These are phyloP conservation scores for Gadopsis marmoratus DNA, from an alignment of 2,797 vertebrate genomes.

Conservation along the genomic window DNA sequence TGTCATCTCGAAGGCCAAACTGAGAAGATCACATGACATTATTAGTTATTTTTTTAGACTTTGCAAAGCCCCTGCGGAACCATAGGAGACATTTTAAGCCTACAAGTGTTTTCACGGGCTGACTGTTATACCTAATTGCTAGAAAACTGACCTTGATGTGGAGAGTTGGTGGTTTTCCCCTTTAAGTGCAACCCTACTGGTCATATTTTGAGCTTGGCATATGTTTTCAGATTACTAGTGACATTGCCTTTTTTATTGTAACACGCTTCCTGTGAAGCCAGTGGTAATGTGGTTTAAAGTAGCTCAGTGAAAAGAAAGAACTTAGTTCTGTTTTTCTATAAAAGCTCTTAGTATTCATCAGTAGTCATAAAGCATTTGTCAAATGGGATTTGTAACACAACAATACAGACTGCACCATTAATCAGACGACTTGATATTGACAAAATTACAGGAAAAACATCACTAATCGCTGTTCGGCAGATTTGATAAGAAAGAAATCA, in stretches of 20 bases:
- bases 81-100: no score
- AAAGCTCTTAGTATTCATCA: rapidly evolving
- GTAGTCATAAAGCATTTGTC: not conserved
- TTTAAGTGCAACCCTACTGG: not conserved
- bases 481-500: not conserved
- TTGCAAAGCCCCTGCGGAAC: not conserved
- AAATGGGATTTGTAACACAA: not conserved
- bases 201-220: not conserved
- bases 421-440: not conserved
- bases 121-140: not conserved
- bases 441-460: not conserved
- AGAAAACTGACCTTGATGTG: not conserved
- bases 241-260: not conserved
- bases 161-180: not conserved
- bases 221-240: not conserved
- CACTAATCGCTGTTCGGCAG: not conserved
- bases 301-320: not conserved
- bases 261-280: not conserved
- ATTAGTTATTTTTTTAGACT: not conserved
- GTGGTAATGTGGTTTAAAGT: not conserved
- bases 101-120: not conserved
- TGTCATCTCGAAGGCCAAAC: not conserved
- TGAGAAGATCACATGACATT: not conserved
- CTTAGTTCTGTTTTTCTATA: not conserved
- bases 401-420: not conserved